These are phyloP conservation scores for Atlantisia rogersi DNA, from an alignment of 2,113 vertebrate species.

Conservation along the genomic window DNA sequence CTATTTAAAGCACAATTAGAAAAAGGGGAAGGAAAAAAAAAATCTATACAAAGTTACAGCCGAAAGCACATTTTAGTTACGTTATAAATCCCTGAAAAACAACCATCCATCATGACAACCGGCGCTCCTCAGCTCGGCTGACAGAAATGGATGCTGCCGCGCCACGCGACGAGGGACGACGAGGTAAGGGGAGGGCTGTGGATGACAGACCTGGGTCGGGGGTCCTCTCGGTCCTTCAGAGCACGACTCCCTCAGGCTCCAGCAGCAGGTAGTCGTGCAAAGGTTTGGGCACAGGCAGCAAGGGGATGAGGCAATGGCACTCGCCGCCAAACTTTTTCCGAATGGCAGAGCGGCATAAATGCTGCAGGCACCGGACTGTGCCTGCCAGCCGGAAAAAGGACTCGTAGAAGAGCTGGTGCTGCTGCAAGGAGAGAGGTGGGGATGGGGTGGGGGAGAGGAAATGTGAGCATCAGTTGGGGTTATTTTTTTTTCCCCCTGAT, in stretches of 20 bases:
- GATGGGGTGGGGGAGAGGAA: background rate
- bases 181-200: background rate
- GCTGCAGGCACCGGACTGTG: slow-evolving; percentile 66
- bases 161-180: accelerated
- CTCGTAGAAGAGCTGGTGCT: slow-evolving; percentile 72
- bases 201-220: accelerated
- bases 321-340: slow-evolving; percentile 21
- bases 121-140: background rate
- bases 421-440: slow-evolving; percentile 35
- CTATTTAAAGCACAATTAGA: background rate
- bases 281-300: slow-evolving; percentile 69
- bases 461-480: accelerated
- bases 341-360: slow-evolving; percentile 71
- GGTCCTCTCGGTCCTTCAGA: background rate
- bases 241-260: slow-evolving; percentile 69
- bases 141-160: background rate
- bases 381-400: slow-evolving; percentile 67
- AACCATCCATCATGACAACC: background rate
- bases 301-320: slow-evolving; percentile 68
- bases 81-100: background rate
- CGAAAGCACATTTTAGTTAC: background rate
- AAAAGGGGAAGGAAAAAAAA: background rate
- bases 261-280: slow-evolving; percentile 76
- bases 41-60: background rate
- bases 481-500: accelerated